Evolutionary conservation across 2,797 vertebrate species (phyloP), one percentile per base, ranked within the genome.

Genomic region (Myotis pilosus): DNA sequence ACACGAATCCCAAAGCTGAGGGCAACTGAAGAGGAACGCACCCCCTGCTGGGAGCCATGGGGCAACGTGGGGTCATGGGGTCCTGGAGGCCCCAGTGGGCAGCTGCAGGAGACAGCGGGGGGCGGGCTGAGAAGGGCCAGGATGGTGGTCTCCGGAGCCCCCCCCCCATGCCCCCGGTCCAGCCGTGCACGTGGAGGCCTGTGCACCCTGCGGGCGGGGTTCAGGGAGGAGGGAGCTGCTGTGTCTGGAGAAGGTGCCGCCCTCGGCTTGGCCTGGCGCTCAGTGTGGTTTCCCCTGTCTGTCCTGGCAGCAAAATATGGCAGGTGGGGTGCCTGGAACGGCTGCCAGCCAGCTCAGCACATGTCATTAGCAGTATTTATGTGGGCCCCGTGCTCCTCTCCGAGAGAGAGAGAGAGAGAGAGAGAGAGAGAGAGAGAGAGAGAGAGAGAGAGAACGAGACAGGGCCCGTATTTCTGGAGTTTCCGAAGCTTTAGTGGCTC

Each of bases 401-500:
- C 1, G 23, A 49, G 15, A 17, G 49, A 51, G 49, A 51, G 49
- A 79, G 19, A 57, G 23, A 36, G 36, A 36, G 36, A 71, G 17
- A 62, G 25, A 62, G 25, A 64, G 62, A 17, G 53, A 55, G 53
- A 55, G 19, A 79, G 19, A 57, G 23, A 75, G 11, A 64, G 22
- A 62, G 28, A 16, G 25, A 23, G 25, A 30, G 60, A 80, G 20
- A 60, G 20, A 49, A 13, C 0, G 8, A 62, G 79, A 88, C 25
- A 87, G 76, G 41, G 74, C 16, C 85, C 8, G 0, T 80, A 57
- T 90, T 93, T 87, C 92, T 95, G 89, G 89, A 62, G 82, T 53
- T 85, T 62, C 66, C 62, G 55, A 80, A 72, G 91, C 85, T 25
- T 49, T 23, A 5, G 78, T 5, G 28, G 47, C 49, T 83, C 66